Evolutionary conservation across 2,888 invertebrate species (phyloP).

Genomic region (Troilus luridus): DNA sequence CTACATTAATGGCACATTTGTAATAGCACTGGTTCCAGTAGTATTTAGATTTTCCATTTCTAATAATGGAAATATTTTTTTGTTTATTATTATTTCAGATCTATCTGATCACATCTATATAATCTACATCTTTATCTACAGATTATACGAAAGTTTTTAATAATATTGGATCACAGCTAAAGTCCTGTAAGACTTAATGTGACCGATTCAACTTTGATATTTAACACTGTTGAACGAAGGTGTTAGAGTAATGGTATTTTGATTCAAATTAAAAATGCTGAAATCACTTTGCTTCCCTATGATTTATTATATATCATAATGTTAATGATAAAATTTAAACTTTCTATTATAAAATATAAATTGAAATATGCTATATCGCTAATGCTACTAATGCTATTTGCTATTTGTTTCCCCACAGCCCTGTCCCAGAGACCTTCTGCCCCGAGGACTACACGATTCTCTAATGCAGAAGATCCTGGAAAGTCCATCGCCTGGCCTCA

Average conservation of each 20-base stretch:
- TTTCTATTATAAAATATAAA: neutral
- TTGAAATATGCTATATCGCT: neutral
- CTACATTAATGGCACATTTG: too few relatives aligned
- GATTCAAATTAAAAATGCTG: neutral
- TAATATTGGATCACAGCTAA: too few relatives aligned
- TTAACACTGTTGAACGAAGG: neutral
- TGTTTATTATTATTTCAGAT: too few relatives aligned
- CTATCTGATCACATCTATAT: too few relatives aligned
- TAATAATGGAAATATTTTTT: too few relatives aligned
- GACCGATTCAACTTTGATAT: too few relatives aligned
- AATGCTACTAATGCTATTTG: neutral
- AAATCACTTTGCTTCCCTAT: neutral
- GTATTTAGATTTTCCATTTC: too few relatives aligned
- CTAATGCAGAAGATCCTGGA: conserved; percentile 32
- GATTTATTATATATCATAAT: neutral
- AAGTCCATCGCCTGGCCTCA: conserved; percentile 15
- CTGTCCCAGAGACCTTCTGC: neutral
- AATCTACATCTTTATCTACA: too few relatives aligned
- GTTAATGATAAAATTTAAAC: neutral
- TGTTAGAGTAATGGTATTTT: neutral
- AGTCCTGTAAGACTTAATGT: too few relatives aligned
- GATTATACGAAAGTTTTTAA: too few relatives aligned
- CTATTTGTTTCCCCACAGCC: neutral
- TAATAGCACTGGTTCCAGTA: too few relatives aligned
- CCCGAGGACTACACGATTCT: neutral